phyloP scores from a whole-genome alignment of 2,113 vertebrate genomes.

The Anser brachyrhynchus region DNA sequence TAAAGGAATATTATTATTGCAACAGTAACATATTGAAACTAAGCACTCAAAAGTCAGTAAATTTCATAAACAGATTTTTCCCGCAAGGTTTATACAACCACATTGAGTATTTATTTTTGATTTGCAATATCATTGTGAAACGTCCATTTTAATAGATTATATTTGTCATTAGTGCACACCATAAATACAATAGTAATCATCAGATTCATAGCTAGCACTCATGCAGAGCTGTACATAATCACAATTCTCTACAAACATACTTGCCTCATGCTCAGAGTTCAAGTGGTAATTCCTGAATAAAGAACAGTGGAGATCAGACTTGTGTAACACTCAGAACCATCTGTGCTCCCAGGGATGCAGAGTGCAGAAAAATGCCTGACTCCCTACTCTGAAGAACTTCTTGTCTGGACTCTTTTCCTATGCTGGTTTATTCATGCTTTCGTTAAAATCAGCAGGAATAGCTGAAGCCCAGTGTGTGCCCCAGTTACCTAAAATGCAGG shows the following conservation, averaged over 20 bases:
- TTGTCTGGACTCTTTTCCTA: slow-evolving; percentile 5
- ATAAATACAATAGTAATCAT: slow-evolving; percentile 33
- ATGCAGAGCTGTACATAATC: slow-evolving; percentile 53
- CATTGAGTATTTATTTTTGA: slow-evolving; percentile 45
- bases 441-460: slow-evolving; percentile 10
- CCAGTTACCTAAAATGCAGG: neutral
- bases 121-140: neutral
- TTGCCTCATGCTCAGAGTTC: slow-evolving; percentile 44
- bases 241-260: slow-evolving; percentile 45
- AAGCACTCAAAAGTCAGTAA: neutral
- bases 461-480: neutral
- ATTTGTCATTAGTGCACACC: slow-evolving; percentile 26
- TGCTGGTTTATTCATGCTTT: neutral
- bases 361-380: slow-evolving; percentile 8
- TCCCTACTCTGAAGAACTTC: slow-evolving; percentile 5
- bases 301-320: slow-evolving; percentile 60
- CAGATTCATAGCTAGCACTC: slow-evolving; percentile 49
- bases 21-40: neutral
- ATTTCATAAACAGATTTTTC: slow-evolving; percentile 10
- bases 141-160: neutral
- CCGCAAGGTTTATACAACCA: neutral
- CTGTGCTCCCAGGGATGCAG: slow-evolving; percentile 31
- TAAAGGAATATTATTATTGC: neutral
- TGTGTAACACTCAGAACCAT: slow-evolving; percentile 64
- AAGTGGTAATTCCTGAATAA: slow-evolving; percentile 60